phyloP scores from a whole-genome alignment of 1,140 invertebrate genomes.

The Zaprionus kolodkinae region DNA sequence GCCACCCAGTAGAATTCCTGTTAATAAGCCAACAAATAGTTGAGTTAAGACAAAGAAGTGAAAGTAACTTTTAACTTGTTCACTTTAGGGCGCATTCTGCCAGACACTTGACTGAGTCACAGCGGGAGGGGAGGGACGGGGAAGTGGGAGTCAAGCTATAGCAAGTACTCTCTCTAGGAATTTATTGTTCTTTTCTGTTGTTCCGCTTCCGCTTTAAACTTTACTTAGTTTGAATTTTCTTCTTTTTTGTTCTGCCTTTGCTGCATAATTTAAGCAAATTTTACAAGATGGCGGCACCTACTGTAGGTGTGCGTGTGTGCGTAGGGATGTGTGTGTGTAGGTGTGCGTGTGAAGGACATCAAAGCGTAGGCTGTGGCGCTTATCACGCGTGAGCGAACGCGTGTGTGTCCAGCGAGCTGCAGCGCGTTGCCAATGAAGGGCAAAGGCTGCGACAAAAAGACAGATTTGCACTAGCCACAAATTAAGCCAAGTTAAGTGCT shows the following conservation, averaged over 20 bases:
- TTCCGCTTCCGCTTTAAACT: conserved; percentile 41
- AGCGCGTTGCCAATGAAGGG: conserved; percentile 33
- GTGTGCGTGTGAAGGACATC: conserved; percentile 53
- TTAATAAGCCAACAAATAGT: not conserved
- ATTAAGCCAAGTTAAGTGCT: conserved; percentile 38
- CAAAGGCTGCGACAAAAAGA: conserved; percentile 28
- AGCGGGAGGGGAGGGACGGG: too few species aligned
- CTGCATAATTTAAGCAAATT: conserved; percentile 27
- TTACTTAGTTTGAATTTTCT: conserved; percentile 9
- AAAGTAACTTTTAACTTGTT: not conserved
- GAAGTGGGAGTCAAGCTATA: not conserved
- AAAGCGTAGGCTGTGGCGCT: conserved; percentile 60
- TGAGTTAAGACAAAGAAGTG: too few species aligned
- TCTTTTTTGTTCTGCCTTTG: not conserved
- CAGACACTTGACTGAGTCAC: not conserved
- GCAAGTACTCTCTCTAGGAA: too few species aligned
- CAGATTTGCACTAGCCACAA: conserved; percentile 28
- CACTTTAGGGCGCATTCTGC: not conserved
- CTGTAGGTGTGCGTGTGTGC: not conserved
- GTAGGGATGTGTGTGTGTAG: not conserved
- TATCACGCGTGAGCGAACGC: conserved; percentile 65
- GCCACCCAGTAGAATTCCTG: not conserved
- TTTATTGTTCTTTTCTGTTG: conserved; percentile 25
- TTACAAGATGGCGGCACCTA: not conserved
- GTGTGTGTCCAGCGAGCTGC: conserved; percentile 47